phyloP scores from a whole-genome alignment of 2,888 invertebrate genomes.

The Linyphia triangularis region DNA sequence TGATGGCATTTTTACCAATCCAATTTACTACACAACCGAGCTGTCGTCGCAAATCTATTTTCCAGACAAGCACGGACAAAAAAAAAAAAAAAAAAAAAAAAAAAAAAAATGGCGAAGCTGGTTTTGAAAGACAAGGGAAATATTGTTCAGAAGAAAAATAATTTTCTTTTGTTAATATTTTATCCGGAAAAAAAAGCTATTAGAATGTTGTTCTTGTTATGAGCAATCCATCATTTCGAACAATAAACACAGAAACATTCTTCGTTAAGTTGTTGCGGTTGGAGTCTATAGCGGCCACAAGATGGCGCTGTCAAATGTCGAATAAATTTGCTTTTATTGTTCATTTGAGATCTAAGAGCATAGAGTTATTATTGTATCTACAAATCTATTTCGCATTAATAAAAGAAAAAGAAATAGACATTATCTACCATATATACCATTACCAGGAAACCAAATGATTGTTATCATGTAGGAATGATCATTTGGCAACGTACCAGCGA shows the following conservation, averaged over 20 bases:
- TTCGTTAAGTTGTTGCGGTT: not conserved
- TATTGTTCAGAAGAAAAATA: not conserved
- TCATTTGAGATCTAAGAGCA: not conserved
- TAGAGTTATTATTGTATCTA: slow-evolving; percentile 38
- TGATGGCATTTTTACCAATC: not conserved
- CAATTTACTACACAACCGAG: not conserved
- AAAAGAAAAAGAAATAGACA: slow-evolving; percentile 2
- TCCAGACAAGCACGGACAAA: not conserved
- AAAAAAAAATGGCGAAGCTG: not conserved
- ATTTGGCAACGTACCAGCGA: slow-evolving; percentile 32
- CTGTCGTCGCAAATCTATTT: not conserved
- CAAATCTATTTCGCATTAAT: slow-evolving; percentile 41
- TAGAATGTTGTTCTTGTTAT: not conserved
- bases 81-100: not conserved
- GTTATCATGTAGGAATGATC: slow-evolving; percentile 18
- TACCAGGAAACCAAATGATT: slow-evolving; percentile 35
- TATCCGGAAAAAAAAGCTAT: not conserved
- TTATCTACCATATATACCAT: slow-evolving; percentile 12
- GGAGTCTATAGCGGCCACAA: not conserved
- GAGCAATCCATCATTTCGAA: slow-evolving; percentile 7
- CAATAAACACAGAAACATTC: slow-evolving; percentile 4
- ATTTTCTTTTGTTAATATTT: slow-evolving; percentile 20
- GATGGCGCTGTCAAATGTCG: not conserved
- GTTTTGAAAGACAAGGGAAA: not conserved
- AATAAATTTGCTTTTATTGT: not conserved